Percentiles rank a stretch among this genome's conserved stretches.
Evolutionary conservation across 2,888 invertebrate species (phyloP).

Genomic region (Drosophila villosipedis): DNA sequence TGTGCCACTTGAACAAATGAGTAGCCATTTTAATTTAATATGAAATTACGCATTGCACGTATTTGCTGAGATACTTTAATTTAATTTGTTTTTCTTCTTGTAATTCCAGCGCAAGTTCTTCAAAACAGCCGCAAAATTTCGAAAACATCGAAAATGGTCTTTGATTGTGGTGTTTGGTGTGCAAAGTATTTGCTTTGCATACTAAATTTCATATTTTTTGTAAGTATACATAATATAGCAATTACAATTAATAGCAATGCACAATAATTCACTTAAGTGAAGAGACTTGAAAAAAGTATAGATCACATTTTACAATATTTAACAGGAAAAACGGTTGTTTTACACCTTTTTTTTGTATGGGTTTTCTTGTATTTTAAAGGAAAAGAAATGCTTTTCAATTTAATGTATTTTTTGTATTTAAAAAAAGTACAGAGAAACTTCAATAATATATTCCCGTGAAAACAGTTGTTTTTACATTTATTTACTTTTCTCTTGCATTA

Average conservation of each 20-base stretch:
- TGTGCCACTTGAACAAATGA: constrained; percentile 58
- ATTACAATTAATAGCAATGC: neutral
- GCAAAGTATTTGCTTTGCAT: constrained; percentile 90
- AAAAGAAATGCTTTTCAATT: neutral
- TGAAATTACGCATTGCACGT: constrained; percentile 24
- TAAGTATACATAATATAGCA: constrained; percentile 86
- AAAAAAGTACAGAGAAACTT: neutral
- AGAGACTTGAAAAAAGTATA: neutral
- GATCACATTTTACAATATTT: neutral
- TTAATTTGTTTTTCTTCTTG: constrained; percentile 18
- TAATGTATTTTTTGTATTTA: neutral
- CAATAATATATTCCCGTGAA: neutral
- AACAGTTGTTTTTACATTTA: neutral
- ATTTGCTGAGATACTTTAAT: constrained; percentile 2
- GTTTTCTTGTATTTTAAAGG: neutral
- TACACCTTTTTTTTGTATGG: constrained; percentile 3
- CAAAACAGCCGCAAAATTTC: constrained; percentile 75
- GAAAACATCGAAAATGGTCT: constrained; percentile 84
- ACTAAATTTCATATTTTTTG: constrained; percentile 90
- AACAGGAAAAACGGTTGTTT: neutral
- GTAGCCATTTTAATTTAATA: constrained; percentile 56
- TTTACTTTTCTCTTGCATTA: neutral
- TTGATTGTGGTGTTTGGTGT: constrained; percentile 88
- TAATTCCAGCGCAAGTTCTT: constrained; percentile 52
- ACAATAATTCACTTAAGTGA: neutral